Base-by-base conservation (phyloP, 92 coral and sea anemone genomes). In the Palythoa grandis region DNA sequence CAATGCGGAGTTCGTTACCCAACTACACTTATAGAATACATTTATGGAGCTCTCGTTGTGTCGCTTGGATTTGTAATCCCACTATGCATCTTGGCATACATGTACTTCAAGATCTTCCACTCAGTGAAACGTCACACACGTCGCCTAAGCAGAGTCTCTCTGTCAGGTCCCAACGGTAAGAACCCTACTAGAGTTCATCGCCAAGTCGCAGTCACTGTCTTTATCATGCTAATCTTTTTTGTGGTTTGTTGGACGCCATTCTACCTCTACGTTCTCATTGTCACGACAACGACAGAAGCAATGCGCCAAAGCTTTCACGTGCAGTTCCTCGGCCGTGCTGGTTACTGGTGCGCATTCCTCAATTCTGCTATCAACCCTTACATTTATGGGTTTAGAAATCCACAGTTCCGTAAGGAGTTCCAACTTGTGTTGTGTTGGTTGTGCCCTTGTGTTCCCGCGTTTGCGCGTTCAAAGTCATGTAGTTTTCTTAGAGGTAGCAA, bases 1-100 rank as follows among this genome's bases (percentile, higher is more conserved):
- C 96, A 93, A 63, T 93, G 96, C 83, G 96, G 94, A 13, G 91
- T 92, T 58, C 91, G 88, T 86, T 91, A 83, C 69, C 96, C 96
- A 8, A 74, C 82, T 19, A 87, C 82, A 14, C n/a, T 72, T 22
- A 23, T 60, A 8, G 90, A 91, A 63, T 84, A 75, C 69, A 89
- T 93, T 66, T 93, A 84, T 68, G 96, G 92, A 8, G 56, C 89
- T 37, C 11, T 76, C 25, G 94, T 93, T 40, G 86, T 91, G 71
- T 39, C 89, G 70, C 23, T 82, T 14, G 94, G 94, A 14, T 93
- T 89, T 85, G 76, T 89, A 11, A 48, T 89, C 25, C 96, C 96
- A 58, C 82, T 91, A 24, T 74, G 88, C 77, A 91, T 93, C 84
- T 85, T 93, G 91, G 96, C 91, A 83, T 93, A 88, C 70, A 89